Base-by-base conservation (phyloP, 2,888 invertebrate genomes). In the Anaspis maculata region DNA sequence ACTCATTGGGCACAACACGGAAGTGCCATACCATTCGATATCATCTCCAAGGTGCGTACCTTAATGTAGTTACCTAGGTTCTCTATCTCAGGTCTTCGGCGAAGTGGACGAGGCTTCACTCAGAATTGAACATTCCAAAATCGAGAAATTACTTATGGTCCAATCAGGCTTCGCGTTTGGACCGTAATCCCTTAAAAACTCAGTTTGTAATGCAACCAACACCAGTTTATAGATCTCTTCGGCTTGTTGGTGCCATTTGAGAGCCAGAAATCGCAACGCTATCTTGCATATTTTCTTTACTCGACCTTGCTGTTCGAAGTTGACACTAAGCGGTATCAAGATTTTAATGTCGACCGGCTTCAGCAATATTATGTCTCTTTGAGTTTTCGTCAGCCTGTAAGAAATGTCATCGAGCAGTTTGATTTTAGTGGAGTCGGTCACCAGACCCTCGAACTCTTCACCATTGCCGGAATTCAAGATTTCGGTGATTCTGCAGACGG, bases 1-100 rank as follows among this genome's bases (percentile, higher is more conserved):
- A 59, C 77, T 96, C 32, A 73, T 95, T 44, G 92, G 94, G 5
- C 79, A 83, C 52, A 89, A 89, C 39, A 77, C 87, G 51, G 95
- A 95, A 61, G 84, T 89, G 33, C 84, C 87, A 14, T 91, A 90
- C 62, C 88, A 88, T 61, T 86, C 88, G 41, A 83, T 90, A 42
- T 83, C 87, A 47, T 86, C 85, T 26, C 88, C 88, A 16, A 83
- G 88, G 87, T 86, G 68, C 64, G 60, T 54, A 16, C 30, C 21
- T 26, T 26, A 11, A 36, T 32, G 14, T 19, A 10, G 14, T 34
- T 15, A n/a, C n/a, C n/a, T n/a, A n/a, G n/a, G n/a, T n/a, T n/a
- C n/a, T n/a, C n/a, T n/a, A n/a, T n/a, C n/a, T n/a, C n/a, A n/a
- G n/a, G n/a, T n/a, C n/a, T n/a, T n/a, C n/a, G n/a, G n/a, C n/a